A percentile compares a stretch with the other conserved stretches of the same genome.
phyloP scores from a whole-genome alignment of 64 coral and sea anemone genomes.

The Dendrophyllia cribrosa region DNA sequence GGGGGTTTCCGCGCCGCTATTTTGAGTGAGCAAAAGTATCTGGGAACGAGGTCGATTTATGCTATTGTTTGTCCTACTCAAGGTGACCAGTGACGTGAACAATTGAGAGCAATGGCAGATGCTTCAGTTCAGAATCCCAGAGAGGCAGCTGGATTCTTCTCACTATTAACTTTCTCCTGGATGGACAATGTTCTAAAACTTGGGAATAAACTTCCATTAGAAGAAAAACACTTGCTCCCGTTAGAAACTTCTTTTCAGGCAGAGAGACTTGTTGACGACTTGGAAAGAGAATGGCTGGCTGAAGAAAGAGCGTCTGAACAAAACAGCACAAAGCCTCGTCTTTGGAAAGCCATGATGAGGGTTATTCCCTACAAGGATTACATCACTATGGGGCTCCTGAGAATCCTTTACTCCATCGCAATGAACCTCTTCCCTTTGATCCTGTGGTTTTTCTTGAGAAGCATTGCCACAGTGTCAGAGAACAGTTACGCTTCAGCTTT shows the following conservation, averaged over 20 bases:
- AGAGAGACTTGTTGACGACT: neutral
- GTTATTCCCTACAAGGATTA: neutral
- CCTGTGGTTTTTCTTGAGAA: conserved; percentile 41
- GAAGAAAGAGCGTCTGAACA: neutral
- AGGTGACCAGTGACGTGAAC: too few relatives aligned
- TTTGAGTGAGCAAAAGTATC: too few relatives aligned
- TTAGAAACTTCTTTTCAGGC: neutral
- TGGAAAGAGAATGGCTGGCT: conserved; percentile 11
- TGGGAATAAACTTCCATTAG: conserved; percentile 63
- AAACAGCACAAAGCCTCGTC: neutral
- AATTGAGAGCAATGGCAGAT: too few relatives aligned
- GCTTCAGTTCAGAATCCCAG: neutral
- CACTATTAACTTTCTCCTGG: conserved; percentile 68
- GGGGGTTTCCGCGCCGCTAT: too few relatives aligned
- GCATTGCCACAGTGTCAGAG: neutral
- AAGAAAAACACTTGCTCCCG: conserved; percentile 58
- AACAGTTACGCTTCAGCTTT: neutral
- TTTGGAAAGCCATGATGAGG: conserved; percentile 48
- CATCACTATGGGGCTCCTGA: neutral
- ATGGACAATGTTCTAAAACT: conserved; percentile 33
- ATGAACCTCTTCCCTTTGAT: neutral
- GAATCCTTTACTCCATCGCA: neutral
- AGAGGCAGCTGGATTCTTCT: conserved; percentile 32
- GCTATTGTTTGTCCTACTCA: too few relatives aligned
- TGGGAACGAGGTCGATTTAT: too few relatives aligned